These are phyloP conservation scores for Columbina picui DNA, from an alignment of 2,113 vertebrate species.

Conservation along the genomic window DNA sequence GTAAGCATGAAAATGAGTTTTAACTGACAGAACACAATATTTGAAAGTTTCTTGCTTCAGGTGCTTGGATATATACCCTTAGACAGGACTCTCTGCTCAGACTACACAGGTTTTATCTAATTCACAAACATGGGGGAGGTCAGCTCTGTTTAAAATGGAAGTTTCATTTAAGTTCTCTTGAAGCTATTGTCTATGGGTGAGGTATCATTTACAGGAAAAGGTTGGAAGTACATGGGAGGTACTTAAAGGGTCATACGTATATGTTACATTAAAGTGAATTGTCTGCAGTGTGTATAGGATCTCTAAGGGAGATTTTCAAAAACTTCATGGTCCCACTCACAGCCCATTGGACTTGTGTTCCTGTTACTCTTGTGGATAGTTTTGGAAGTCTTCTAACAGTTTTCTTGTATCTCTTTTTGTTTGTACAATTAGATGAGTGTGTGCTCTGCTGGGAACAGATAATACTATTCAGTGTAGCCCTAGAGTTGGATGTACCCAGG, in stretches of 20 bases:
- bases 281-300: background rate
- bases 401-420: background rate
- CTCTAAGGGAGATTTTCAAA: background rate
- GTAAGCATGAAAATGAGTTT: accelerated
- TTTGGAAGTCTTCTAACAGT: background rate
- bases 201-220: background rate
- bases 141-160: background rate
- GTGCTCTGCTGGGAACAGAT: background rate
- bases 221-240: background rate
- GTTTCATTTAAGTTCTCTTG: background rate
- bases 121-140: background rate
- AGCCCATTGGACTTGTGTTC: background rate
- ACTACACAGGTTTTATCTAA: background rate
- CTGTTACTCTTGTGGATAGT: background rate
- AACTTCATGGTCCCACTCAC: background rate
- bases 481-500: background rate
- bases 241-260: background rate
- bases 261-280: background rate
- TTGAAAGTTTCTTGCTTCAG: background rate
- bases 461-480: background rate
- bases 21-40: background rate
- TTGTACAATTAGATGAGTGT: background rate
- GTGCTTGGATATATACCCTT: background rate
- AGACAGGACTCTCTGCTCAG: background rate
- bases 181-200: background rate